Conservation (phyloP, 2,888 invertebrate species). For the Tetragnatha montana region DNA sequence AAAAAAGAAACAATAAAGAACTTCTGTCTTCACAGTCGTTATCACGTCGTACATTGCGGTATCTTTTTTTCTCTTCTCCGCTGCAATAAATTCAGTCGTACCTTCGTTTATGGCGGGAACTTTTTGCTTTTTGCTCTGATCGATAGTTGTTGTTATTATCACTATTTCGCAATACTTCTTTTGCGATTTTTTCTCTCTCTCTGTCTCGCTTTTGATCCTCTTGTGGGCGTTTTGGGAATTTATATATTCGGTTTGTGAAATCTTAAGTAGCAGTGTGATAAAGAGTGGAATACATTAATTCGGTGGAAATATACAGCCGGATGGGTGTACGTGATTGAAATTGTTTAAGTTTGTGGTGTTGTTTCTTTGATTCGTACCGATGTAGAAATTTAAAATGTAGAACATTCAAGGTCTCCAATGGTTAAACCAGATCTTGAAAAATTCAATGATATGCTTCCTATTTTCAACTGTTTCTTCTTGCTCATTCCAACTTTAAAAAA, state of each 20-base stretch:
- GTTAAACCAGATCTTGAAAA: no score
- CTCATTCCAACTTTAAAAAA: no score
- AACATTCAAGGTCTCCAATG: no score
- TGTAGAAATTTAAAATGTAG: no score
- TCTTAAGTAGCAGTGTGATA: background rate
- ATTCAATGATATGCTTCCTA: no score
- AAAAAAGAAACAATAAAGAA: constrained; percentile 61
- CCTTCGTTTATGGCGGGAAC: constrained; percentile 1
- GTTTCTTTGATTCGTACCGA: no score
- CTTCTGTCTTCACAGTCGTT: constrained; percentile 66
- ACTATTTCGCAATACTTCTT: constrained; percentile 16
- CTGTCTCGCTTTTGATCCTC: background rate
- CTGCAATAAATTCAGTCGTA: constrained; percentile 44
- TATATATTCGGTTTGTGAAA: background rate
- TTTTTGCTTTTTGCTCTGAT: constrained; percentile 23
- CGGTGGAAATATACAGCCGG: no score
- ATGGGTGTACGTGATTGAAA: no score
- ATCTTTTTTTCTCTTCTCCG: constrained; percentile 8
- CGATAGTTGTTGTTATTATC: constrained; percentile 10
- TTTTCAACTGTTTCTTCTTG: no score
- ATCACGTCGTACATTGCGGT: constrained; percentile 64
- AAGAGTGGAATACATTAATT: background rate
- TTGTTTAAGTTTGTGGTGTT: no score
- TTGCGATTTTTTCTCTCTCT: constrained; percentile 3
- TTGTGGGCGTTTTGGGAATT: constrained; percentile 20